Conservation (phyloP, 2,113 vertebrate genomes). For the Corythornis madagascariensis region DNA sequence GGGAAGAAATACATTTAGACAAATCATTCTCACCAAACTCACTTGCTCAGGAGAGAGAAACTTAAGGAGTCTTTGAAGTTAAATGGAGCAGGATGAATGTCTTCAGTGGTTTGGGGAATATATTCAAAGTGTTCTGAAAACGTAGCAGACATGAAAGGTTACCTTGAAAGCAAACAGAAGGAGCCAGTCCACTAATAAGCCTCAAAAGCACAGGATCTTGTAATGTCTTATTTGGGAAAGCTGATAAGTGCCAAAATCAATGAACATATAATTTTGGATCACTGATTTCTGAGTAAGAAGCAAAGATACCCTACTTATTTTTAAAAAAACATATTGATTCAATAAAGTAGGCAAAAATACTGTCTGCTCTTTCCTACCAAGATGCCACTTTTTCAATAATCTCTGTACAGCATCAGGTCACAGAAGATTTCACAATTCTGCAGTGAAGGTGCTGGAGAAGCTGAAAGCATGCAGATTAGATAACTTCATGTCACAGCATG, state of each 20-base stretch:
- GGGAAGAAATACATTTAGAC: not conserved
- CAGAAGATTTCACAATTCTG: not conserved
- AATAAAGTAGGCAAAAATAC: not conserved
- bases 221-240: not conserved
- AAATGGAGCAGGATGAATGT: not conserved
- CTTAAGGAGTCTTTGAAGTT: not conserved
- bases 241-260: conserved; percentile 17
- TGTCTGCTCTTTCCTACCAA: not conserved
- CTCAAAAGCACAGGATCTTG: not conserved
- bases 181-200: not conserved
- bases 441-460: not conserved
- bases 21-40: not conserved
- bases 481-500: not conserved
- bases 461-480: not conserved
- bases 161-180: conserved; percentile 40
- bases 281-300: not conserved
- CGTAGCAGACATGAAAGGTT: not conserved
- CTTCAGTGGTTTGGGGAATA: not conserved
- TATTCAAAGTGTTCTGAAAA: not conserved
- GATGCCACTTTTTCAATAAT: not conserved
- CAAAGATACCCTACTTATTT: not conserved
- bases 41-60: not conserved
- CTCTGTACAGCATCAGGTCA: not conserved
- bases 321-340: not conserved
- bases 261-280: not conserved